Evolutionary conservation across 2,888 invertebrate genomes (phyloP).

Genomic region (Lithophane socia): DNA sequence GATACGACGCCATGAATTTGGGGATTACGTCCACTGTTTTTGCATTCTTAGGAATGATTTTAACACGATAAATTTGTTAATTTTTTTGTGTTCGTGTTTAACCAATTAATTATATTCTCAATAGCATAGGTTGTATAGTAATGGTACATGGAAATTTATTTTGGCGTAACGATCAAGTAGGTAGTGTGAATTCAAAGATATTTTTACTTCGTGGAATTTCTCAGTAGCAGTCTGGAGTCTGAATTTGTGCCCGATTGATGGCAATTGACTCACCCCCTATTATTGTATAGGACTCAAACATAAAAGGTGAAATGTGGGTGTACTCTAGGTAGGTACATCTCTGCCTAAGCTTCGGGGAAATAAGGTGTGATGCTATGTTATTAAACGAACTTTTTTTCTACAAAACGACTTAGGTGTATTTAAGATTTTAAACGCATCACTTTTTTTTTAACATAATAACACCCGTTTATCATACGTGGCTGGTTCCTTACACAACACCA

Average conservation of each 20-base stretch:
- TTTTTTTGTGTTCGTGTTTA: neutral
- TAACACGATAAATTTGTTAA: no score
- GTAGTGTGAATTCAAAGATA: neutral
- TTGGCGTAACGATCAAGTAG: neutral
- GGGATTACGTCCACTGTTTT: neutral
- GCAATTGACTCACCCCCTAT: no score
- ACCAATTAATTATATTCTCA: neutral
- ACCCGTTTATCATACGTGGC: no score
- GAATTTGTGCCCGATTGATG: no score
- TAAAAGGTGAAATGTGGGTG: no score
- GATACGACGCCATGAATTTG: constrained; percentile 35
- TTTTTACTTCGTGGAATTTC: neutral
- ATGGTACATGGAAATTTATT: neutral
- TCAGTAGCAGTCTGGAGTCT: no score
- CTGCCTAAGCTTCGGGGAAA: no score
- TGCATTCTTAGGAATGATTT: no score
- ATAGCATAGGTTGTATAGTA: neutral
- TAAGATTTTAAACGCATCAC: neutral
- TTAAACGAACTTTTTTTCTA: neutral
- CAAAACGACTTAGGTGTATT: neutral
- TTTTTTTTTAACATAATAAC: neutral
- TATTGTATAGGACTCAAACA: no score
- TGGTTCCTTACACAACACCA: constrained; percentile 46
- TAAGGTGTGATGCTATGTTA: no score
- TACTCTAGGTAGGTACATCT: no score